phyloP scores from a whole-genome alignment of 1,140 invertebrate species.

The Aphelinus certus region DNA sequence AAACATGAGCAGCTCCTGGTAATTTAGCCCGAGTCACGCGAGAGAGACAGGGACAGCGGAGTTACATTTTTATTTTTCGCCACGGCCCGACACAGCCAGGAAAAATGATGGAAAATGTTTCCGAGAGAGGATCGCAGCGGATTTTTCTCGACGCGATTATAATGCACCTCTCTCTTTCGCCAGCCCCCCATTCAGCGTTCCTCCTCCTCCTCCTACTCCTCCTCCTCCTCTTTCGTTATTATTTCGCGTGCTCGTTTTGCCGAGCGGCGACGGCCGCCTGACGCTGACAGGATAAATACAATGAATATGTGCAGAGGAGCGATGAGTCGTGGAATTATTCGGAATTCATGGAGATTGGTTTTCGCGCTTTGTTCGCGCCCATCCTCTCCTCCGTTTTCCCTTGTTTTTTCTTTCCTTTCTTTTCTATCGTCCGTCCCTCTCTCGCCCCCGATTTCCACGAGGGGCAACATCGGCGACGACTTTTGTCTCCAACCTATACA shows the following conservation, averaged over 20 bases:
- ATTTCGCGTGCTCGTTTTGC: constrained; percentile 24
- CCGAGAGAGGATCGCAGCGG: neutral
- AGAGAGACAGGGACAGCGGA: neutral
- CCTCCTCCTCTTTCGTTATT: constrained; percentile 13
- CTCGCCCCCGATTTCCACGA: neutral
- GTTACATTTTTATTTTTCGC: constrained; percentile 26
- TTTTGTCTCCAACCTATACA: neutral
- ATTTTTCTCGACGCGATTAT: constrained; percentile 30
- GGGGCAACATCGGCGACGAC: no score
- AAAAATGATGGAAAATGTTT: constrained; percentile 13
- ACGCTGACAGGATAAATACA: constrained; percentile 35
- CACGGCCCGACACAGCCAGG: neutral
- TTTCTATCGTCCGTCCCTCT: neutral
- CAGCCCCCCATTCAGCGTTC: neutral
- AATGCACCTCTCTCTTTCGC: neutral
- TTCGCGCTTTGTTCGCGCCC: constrained; percentile 24
- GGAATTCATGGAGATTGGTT: constrained; percentile 39
- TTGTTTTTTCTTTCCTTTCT: neutral
- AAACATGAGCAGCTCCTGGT: constrained; percentile 5
- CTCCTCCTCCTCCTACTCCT: no score
- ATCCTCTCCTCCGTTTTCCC: neutral
- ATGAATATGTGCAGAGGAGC: constrained; percentile 36
- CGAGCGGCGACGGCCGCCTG: constrained; percentile 1
- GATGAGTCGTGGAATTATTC: constrained; percentile 38
- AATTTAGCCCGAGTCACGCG: no score